phyloP scores from a whole-genome alignment of 2,797 vertebrate species.

The Silurus aristotelis region DNA sequence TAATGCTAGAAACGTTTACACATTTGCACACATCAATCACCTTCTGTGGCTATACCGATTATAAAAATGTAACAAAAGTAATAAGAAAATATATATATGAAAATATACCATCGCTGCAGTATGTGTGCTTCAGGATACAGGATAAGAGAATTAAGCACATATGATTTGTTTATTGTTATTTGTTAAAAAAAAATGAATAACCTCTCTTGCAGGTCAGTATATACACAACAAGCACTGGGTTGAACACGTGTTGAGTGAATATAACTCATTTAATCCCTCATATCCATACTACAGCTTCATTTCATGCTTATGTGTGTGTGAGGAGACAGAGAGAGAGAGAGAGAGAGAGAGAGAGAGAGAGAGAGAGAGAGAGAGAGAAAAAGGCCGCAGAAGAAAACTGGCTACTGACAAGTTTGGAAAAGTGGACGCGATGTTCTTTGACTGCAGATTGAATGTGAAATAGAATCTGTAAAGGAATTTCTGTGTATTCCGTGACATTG shows the following conservation, averaged over 20 bases:
- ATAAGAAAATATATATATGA: no score
- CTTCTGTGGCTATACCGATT: no score
- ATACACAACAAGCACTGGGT: not conserved
- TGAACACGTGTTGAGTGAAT: not conserved
- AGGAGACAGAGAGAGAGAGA: no score
- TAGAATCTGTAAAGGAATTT: not conserved
- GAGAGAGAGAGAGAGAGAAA: no score
- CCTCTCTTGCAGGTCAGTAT: not conserved
- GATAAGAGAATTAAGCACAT: not conserved
- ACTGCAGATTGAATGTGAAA: conserved; percentile 9
- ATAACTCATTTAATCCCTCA: not conserved
- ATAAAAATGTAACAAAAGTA: no score
- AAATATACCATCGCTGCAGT: not conserved
- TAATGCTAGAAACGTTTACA: no score
- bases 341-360: not conserved
- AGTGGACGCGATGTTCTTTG: not conserved
- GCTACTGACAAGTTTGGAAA: not conserved
- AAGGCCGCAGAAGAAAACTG: not conserved
- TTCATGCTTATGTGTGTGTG: not conserved
- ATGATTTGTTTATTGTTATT: not conserved
- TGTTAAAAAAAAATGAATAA: not conserved
- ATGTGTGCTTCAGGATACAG: not conserved
- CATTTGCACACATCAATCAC: no score
- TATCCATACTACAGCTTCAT: not conserved
- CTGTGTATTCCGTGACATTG: not conserved